These are phyloP conservation scores for Drosophila affinis DNA, from an alignment of 2,888 invertebrate species.

Conservation along the genomic window DNA sequence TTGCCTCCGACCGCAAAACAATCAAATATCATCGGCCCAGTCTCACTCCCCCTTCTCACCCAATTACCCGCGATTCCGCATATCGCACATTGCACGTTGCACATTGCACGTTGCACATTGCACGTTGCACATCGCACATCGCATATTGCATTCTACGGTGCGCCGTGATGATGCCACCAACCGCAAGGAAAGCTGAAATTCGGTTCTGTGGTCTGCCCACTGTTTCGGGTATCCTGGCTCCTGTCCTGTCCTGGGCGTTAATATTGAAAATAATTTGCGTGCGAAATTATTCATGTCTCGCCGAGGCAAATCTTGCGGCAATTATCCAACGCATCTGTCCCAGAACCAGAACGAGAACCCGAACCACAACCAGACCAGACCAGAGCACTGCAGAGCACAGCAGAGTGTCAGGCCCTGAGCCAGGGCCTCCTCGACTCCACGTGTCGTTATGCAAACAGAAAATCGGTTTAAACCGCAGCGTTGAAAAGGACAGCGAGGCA, in stretches of 20 bases:
- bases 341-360: background rate
- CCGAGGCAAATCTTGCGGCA: slow-evolving; percentile 75
- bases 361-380: too few species aligned
- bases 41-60: slow-evolving; percentile 24
- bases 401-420: background rate
- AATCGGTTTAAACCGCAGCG: slow-evolving; percentile 74
- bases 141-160: slow-evolving; percentile 50
- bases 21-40: slow-evolving; percentile 47
- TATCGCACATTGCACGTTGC: slow-evolving; percentile 54
- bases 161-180: slow-evolving; percentile 1
- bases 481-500: slow-evolving; percentile 67
- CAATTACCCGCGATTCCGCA: slow-evolving; percentile 33
- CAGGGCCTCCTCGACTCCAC: background rate
- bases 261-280: slow-evolving; percentile 75
- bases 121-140: slow-evolving; percentile 37
- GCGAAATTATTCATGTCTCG: slow-evolving; percentile 75
- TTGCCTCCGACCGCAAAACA: slow-evolving; percentile 55
- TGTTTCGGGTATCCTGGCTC: slow-evolving; percentile 11
- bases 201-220: slow-evolving; percentile 42
- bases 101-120: background rate
- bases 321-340: slow-evolving; percentile 60
- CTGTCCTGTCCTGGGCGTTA: slow-evolving; percentile 49
- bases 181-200: slow-evolving; percentile 41
- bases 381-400: background rate
- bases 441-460: slow-evolving; percentile 64